Evolutionary conservation across 2,797 vertebrate genomes (phyloP).

Genomic region (Sphenodon punctatus): DNA sequence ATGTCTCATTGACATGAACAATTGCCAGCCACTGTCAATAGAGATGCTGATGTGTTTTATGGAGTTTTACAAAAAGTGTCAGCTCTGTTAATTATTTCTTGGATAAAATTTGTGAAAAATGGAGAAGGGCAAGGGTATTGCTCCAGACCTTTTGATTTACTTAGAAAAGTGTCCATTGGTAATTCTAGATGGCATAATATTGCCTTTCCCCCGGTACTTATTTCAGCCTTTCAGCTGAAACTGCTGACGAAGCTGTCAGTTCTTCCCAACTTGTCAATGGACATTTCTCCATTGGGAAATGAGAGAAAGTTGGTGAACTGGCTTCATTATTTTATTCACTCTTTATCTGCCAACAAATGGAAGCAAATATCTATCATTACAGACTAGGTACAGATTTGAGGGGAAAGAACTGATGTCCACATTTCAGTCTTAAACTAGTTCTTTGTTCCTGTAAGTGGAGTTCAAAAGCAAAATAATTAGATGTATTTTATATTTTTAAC

Average conservation of each 20-base stretch:
- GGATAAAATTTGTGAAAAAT: neutral
- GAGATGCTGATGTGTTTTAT: neutral
- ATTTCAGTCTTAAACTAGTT: neutral
- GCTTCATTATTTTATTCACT: fast-evolving
- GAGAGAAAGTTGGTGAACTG: neutral
- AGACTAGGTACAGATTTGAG: neutral
- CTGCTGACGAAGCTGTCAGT: neutral
- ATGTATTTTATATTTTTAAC: constrained; percentile 19
- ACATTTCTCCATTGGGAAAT: fast-evolving
- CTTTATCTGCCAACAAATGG: fast-evolving
- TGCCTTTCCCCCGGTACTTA: neutral
- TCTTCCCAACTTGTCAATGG: neutral
- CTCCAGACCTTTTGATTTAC: neutral
- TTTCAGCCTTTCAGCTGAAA: neutral
- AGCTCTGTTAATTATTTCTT: constrained; percentile 11
- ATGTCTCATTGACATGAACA: neutral
- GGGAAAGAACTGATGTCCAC: neutral
- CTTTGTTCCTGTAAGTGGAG: neutral
- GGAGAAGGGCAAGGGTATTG: neutral
- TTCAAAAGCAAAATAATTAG: no score
- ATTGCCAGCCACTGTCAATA: neutral
- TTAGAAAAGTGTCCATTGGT: neutral
- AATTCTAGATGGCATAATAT: neutral
- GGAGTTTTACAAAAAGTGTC: neutral
- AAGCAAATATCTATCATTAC: neutral